These are phyloP conservation scores for Gavia stellata DNA, from an alignment of 2,113 vertebrate species.

Conservation along the genomic window DNA sequence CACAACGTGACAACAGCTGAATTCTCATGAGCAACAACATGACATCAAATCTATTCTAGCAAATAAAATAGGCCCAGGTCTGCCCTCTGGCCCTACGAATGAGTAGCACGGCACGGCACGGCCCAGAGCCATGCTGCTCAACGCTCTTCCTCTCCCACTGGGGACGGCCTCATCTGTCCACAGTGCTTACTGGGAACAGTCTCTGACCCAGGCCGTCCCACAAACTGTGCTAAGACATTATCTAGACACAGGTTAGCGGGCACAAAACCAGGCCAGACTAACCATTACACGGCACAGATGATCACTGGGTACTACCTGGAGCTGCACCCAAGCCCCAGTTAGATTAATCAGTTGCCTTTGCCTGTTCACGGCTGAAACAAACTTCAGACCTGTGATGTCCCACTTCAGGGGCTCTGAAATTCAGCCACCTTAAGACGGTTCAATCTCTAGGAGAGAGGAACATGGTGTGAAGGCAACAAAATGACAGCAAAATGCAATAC, in stretches of 20 bases:
- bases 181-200: neutral
- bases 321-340: neutral
- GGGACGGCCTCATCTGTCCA: neutral
- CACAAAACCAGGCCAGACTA: neutral
- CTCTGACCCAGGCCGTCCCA: neutral
- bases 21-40: neutral
- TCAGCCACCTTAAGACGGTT: neutral
- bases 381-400: neutral
- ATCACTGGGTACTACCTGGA: neutral
- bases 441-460: neutral
- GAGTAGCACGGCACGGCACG: rapidly evolving
- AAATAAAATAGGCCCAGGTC: neutral
- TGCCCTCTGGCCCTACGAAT: neutral
- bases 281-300: neutral
- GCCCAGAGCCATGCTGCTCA: neutral
- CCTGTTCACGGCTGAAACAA: neutral
- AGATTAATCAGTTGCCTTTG: neutral
- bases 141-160: neutral
- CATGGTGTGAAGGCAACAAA: neutral
- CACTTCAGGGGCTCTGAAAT: neutral
- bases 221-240: neutral
- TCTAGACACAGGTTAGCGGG: neutral
- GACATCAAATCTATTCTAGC: neutral
- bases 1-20: neutral
- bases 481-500: neutral